Percentiles rank a stretch among this genome's conserved stretches.
Conservation (phyloP, 2,797 vertebrate species). For the Cyprinodon diabolis region DNA sequence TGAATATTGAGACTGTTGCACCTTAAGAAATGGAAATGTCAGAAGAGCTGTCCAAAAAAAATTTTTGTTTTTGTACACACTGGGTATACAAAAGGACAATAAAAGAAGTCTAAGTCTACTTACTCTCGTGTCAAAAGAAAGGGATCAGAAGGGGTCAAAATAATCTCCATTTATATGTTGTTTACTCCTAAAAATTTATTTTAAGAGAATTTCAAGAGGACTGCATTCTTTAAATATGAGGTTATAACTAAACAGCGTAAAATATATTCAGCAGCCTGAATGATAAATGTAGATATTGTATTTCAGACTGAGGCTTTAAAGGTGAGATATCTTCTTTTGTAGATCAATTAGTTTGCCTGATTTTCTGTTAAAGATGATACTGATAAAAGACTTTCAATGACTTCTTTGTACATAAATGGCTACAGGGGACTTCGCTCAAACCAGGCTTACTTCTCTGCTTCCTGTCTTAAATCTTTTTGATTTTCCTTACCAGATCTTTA, state of each 20-base stretch:
- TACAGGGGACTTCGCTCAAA: conserved; percentile 54
- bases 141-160: too few relatives aligned
- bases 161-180: too few relatives aligned
- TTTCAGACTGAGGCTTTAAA: conserved; percentile 40
- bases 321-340: conserved; percentile 37
- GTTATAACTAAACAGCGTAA: background rate
- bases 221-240: too few relatives aligned
- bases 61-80: too few relatives aligned
- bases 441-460: conserved; percentile 14
- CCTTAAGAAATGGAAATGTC: too few relatives aligned
- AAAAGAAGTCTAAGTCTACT: too few relatives aligned
- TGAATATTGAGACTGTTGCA: too few relatives aligned
- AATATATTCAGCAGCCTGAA: background rate
- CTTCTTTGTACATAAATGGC: conserved; percentile 38
- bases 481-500: conserved; percentile 51
- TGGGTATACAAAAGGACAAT: too few relatives aligned
- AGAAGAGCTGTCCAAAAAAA: too few relatives aligned
- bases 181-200: too few relatives aligned
- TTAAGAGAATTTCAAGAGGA: too few relatives aligned
- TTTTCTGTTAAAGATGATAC: conserved; percentile 33
- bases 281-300: background rate
- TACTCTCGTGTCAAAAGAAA: too few relatives aligned
- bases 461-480: conserved; percentile 54
- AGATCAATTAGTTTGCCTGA: conserved; percentile 53
- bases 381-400: conserved; percentile 44